These are phyloP conservation scores for Cebidichthys violaceus DNA, from an alignment of 2,113 vertebrate genomes.

Conservation along the genomic window DNA sequence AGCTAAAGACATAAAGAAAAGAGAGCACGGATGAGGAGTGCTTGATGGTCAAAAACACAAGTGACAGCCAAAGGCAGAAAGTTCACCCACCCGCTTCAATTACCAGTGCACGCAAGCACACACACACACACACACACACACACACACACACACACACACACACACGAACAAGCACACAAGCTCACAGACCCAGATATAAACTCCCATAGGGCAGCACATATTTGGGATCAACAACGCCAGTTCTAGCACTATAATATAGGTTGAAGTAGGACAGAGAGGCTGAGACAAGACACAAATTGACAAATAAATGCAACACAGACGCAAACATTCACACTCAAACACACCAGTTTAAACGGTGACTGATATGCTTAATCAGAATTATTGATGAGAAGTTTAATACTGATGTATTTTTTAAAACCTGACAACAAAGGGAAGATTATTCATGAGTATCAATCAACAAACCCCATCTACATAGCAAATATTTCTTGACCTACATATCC, in stretches of 20 bases:
- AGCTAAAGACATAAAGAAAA: slow-evolving; percentile 33
- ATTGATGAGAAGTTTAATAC: not conserved
- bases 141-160: not conserved
- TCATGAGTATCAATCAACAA: not conserved
- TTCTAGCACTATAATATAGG: not conserved
- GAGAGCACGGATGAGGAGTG: slow-evolving; percentile 13
- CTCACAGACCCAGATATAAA: slow-evolving; percentile 19
- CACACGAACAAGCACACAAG: not conserved
- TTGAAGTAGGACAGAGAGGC: slow-evolving; percentile 31
- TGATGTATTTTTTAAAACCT: not conserved
- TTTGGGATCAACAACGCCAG: slow-evolving; percentile 24
- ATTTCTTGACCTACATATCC: not conserved
- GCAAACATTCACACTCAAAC: slow-evolving; percentile 1
- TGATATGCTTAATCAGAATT: not conserved
- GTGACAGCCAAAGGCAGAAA: slow-evolving; percentile 48
- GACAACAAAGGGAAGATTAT: not conserved
- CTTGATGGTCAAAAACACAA: slow-evolving; percentile 46
- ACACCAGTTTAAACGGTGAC: not conserved
- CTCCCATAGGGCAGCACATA: slow-evolving; percentile 1
- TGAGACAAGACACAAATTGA: not conserved
- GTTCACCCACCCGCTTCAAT: slow-evolving; percentile 45
- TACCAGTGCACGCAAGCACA: slow-evolving; percentile 5
- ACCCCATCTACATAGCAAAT: not conserved
- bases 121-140: not conserved
- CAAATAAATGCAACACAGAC: not conserved